phyloP scores from a whole-genome alignment of 2,797 vertebrate genomes.

The Sebastes oblongus region DNA sequence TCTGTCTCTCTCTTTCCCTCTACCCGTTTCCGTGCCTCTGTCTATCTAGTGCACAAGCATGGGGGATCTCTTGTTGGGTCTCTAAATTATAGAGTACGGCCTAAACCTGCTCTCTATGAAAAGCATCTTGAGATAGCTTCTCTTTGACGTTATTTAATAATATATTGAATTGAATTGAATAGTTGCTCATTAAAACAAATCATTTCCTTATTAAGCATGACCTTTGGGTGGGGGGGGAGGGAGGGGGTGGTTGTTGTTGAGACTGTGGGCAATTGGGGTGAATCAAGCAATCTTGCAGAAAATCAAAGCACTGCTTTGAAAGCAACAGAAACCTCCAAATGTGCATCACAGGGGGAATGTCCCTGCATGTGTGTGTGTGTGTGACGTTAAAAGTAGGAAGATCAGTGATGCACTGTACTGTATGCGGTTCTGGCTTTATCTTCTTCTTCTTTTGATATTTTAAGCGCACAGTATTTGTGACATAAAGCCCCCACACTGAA shows the following conservation, averaged over 20 bases:
- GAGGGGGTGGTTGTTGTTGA: too few relatives aligned
- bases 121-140: too few relatives aligned
- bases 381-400: constrained; percentile 43
- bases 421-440: background rate
- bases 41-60: too few relatives aligned
- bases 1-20: too few relatives aligned
- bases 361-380: background rate
- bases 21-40: too few relatives aligned
- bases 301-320: background rate
- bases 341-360: background rate
- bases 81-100: too few relatives aligned
- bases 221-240: background rate
- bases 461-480: background rate
- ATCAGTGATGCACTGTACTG: background rate
- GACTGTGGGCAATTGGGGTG: background rate
- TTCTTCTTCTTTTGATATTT: background rate
- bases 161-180: background rate
- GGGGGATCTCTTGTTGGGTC: too few relatives aligned
- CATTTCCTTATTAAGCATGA: background rate
- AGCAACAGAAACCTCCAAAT: background rate
- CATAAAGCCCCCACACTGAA: background rate
- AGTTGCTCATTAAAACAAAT: background rate
- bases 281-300: background rate
- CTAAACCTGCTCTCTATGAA: too few relatives aligned
- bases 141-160: too few relatives aligned